phyloP scores from a whole-genome alignment of 2,113 vertebrate species.

The Hemichromis elongatus region DNA sequence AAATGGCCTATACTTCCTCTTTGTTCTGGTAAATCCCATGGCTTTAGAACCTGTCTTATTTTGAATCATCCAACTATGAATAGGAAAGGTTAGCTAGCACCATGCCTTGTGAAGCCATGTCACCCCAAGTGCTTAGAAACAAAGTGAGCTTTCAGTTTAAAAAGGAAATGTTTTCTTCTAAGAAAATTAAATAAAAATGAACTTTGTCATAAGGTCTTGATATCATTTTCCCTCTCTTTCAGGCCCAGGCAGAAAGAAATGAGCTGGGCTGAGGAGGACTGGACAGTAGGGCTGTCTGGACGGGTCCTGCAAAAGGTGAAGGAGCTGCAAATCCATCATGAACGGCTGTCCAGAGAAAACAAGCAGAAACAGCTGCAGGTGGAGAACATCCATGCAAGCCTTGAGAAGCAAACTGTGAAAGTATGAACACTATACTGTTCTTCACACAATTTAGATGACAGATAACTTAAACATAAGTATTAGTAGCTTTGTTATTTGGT shows the following conservation, averaged over 20 bases:
- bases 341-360: slow-evolving; percentile 72
- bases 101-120: neutral
- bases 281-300: slow-evolving; percentile 75
- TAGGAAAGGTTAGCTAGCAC: neutral
- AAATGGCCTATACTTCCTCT: neutral
- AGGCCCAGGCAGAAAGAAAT: slow-evolving; percentile 47
- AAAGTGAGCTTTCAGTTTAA: neutral
- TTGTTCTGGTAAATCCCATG: neutral
- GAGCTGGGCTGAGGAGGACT: slow-evolving; percentile 81
- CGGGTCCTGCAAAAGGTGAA: slow-evolving; percentile 72
- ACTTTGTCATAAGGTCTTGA: neutral
- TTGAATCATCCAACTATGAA: neutral
- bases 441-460: neutral
- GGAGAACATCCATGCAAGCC: slow-evolving; percentile 69
- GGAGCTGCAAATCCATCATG: slow-evolving; percentile 73
- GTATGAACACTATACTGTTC: slow-evolving; percentile 33
- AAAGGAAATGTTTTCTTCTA: neutral
- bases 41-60: neutral
- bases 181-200: neutral
- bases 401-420: slow-evolving; percentile 76
- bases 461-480: neutral
- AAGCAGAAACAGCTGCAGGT: slow-evolving; percentile 79
- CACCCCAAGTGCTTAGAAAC: neutral
- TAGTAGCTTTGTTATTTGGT: neutral
- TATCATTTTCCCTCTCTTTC: neutral